Evolutionary conservation across 92 coral and sea anemone genomes (phyloP).

Genomic region (Bergia puertoricense): DNA sequence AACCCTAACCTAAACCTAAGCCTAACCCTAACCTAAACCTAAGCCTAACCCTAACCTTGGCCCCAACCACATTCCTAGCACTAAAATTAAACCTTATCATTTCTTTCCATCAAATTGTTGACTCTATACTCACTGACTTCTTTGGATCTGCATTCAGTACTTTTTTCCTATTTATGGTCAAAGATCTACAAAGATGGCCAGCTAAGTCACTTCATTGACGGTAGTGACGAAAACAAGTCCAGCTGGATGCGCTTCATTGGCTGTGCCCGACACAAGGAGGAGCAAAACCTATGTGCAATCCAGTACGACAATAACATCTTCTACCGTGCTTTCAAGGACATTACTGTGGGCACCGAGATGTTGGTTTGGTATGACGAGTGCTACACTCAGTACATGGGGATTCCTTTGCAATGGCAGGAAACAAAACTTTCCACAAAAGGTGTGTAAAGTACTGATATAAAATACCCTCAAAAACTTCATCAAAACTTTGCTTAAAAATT

Average conservation of each 20-base stretch:
- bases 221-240: constrained; percentile 76
- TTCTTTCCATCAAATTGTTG: no score
- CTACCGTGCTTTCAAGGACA: constrained; percentile 86
- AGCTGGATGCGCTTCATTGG: constrained; percentile 97
- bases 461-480: not conserved
- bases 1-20: no score
- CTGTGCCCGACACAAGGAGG: constrained; percentile 86
- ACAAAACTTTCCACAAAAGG: constrained; percentile 1
- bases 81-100: no score
- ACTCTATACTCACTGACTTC: no score
- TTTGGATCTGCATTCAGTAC: no score
- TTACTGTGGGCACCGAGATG: constrained; percentile 76
- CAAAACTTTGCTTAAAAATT: no score
- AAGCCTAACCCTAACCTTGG: no score
- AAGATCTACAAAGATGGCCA: constrained; percentile 73
- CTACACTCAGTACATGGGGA: constrained; percentile 90
- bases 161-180: not conserved
- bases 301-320: constrained; percentile 84
- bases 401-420: constrained; percentile 62
- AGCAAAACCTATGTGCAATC: constrained; percentile 81
- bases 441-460: not conserved
- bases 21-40: no score
- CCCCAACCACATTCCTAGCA: no score
- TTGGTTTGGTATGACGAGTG: constrained; percentile 93
- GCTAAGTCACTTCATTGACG: constrained; percentile 75